phyloP scores from a whole-genome alignment of 2,888 invertebrate species.

The Caenorhabditis angaria region DNA sequence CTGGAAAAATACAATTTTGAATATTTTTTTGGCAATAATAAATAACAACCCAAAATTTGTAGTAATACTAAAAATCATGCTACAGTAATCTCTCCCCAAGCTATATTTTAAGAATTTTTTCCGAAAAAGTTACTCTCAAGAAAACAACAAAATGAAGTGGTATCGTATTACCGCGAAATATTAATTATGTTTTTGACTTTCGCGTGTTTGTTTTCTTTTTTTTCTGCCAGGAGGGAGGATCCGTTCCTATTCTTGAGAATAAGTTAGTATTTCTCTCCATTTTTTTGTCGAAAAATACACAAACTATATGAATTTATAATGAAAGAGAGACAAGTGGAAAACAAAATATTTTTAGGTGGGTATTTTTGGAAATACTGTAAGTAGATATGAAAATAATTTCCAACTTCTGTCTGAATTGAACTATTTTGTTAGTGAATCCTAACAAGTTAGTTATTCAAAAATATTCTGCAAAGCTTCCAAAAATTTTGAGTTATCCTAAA shows the following conservation, averaged over 20 bases:
- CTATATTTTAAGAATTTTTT: not conserved
- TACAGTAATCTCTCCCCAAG: not conserved
- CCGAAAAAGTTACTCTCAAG: conserved; percentile 5
- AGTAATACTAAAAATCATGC: conserved; percentile 12
- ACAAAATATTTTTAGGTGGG: not conserved
- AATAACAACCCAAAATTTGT: conserved; percentile 9
- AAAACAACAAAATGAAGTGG: conserved; percentile 17
- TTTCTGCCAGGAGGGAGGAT: not conserved
- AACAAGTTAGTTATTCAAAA: too few relatives aligned
- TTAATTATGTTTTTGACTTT: conserved; percentile 40
- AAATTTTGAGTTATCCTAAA: too few relatives aligned
- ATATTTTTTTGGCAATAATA: not conserved
- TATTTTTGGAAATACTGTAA: too few relatives aligned
- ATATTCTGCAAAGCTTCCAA: too few relatives aligned
- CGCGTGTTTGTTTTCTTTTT: not conserved
- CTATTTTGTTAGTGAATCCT: too few relatives aligned
- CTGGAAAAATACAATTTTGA: not conserved
- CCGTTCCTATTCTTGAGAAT: conserved; percentile 37
- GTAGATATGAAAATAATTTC: too few relatives aligned
- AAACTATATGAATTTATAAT: not conserved
- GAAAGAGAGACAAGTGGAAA: not conserved
- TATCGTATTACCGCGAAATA: conserved; percentile 48
- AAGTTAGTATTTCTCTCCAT: conserved; percentile 18
- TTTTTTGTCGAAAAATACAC: not conserved
- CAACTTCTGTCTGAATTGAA: too few relatives aligned